Percentiles rank a stretch among this genome's conserved stretches.
Conservation (phyloP, 2,113 vertebrate species). For the Protobothrops flavoviridis region DNA sequence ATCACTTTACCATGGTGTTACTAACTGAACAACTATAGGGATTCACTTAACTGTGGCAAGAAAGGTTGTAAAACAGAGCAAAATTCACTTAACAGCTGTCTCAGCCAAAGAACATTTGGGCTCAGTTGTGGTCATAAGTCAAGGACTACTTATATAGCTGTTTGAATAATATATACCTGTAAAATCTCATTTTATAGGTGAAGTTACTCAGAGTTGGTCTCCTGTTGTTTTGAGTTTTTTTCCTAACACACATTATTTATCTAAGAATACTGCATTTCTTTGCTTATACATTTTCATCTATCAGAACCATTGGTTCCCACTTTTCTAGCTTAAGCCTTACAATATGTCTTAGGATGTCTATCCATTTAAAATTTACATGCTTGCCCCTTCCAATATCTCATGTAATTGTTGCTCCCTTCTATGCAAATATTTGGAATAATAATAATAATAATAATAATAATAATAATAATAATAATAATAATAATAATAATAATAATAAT, state of each 20-base stretch:
- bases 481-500: too few species aligned
- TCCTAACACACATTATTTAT: neutral
- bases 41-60: neutral
- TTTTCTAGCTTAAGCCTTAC: neutral
- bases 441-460: too few species aligned
- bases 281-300: neutral
- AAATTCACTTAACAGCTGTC: neutral
- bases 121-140: too few species aligned
- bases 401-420: conserved; percentile 30
- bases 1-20: neutral
- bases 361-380: neutral
- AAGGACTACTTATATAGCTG: neutral
- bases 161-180: neutral
- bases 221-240: neutral
- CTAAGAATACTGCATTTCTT: neutral
- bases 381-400: neutral
- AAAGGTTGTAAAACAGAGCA: neutral
- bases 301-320: neutral
- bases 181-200: neutral
- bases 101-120: too few species aligned
- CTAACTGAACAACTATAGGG: neutral
- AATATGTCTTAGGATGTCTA: neutral
- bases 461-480: too few species aligned
- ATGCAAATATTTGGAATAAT: neutral
- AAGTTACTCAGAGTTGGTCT: neutral